phyloP scores from a whole-genome alignment of 1,140 invertebrate species.

The Stegodyphus dumicola region DNA sequence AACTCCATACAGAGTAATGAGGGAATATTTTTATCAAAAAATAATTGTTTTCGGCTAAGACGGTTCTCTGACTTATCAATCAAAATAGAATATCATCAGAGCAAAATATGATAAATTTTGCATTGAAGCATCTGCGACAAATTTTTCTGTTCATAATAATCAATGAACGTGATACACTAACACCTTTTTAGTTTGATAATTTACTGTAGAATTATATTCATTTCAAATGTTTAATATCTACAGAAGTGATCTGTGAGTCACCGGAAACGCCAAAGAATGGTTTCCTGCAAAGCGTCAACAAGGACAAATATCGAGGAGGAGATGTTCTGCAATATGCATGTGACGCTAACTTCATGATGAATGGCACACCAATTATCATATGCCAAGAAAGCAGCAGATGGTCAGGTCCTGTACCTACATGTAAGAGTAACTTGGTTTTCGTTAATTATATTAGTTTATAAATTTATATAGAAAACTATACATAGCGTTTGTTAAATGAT shows the following conservation, averaged over 20 bases:
- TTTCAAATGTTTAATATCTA: constrained; percentile 1
- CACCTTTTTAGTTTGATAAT: no score
- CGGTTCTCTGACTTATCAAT: no score
- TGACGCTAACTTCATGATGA: constrained; percentile 87
- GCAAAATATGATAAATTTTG: no score
- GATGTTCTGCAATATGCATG: constrained; percentile 88
- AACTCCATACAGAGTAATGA: no score
- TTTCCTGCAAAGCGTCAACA: constrained; percentile 76
- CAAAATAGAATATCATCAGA: no score
- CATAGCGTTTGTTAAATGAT: no score
- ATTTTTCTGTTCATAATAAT: no score
- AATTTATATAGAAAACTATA: neutral
- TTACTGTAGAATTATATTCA: no score
- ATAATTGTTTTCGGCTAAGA: no score
- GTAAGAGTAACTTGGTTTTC: constrained; percentile 70
- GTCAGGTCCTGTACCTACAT: constrained; percentile 85
- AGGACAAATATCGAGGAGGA: constrained; percentile 76
- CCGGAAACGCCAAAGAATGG: constrained; percentile 80
- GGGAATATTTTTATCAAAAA: no score
- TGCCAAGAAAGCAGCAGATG: constrained; percentile 90
- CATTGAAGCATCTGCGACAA: no score
- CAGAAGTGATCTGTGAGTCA: constrained; percentile 81
- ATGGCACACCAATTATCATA: constrained; percentile 83
- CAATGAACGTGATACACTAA: no score
- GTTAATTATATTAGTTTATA: neutral